Base-by-base conservation (phyloP, 2,888 invertebrate species). In the Podotricha telesiphe region DNA sequence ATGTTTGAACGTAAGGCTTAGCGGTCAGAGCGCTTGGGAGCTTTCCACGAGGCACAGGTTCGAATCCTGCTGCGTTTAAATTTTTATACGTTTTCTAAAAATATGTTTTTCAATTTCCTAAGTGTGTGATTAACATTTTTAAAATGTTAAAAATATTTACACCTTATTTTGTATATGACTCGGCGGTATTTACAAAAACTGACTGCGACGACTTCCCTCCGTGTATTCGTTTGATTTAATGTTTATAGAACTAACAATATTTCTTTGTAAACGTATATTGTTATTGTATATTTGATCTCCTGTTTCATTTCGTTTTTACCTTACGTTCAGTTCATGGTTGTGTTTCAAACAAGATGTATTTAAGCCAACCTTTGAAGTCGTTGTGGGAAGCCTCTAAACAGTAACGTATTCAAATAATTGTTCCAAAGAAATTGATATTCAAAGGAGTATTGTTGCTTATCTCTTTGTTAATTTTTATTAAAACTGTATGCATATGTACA, bases 211-310 rank as follows among this genome's bases (percentile, higher is more conserved):
- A 48, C 48, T 68, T 75, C 68, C 63, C 65, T 58, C 15, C 40
- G 40, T 67, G 53, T 68, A 61, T 65, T 13, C 67, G 77, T 79
- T 76, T 74, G 75, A 76, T 78, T 79, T 78, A 72, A 74, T 76
- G 75, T 80, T 80, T 82, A 78, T 77, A 67, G 73, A 74, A 72
- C 65, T 74, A 71, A 75, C 76, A 78, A 78, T 77, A 77, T 77
- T 75, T 76, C 69, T 79, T 78, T 79, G 78, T 76, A 70, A 67
- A 67, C 65, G 67, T 73, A 71, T 73, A 78, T 73, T 70, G 64
- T 71, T 65, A 61, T 45, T 48, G 55, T 69, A 61, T 55, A 61
- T 65, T 69, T 62, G 61, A 65, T 55, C 48, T 69, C 20, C 48
- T 51, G 40, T 51, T 51, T 64, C 22, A 51, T 53, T 40, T 51